These are phyloP conservation scores for Sphaeridia pumilis DNA, from an alignment of 2,888 invertebrate genomes.

Conservation along the genomic window DNA sequence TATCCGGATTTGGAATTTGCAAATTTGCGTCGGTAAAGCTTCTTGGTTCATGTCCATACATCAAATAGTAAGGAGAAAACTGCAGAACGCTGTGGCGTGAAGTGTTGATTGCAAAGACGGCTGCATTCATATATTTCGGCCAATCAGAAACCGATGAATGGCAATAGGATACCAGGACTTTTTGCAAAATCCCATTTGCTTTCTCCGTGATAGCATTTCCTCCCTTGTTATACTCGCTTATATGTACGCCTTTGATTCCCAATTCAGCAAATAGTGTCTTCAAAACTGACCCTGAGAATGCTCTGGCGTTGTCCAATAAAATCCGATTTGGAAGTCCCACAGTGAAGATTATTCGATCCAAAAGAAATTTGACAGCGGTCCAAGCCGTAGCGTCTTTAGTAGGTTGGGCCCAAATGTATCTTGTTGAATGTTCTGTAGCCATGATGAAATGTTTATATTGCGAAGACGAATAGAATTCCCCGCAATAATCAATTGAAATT, in stretches of 20 bases:
- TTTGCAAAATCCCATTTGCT: background rate
- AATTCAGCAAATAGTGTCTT: background rate
- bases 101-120: background rate
- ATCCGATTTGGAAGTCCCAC: background rate
- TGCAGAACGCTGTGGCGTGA: background rate
- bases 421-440: background rate
- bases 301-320: background rate
- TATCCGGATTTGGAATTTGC: background rate
- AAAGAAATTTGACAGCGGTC: background rate
- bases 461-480: background rate
- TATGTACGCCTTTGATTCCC: background rate
- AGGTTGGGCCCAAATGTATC: background rate
- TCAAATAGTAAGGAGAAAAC: background rate
- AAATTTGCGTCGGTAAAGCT: background rate
- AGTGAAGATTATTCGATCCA: background rate
- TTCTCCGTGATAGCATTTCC: background rate
- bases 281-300: background rate
- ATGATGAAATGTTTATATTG: background rate
- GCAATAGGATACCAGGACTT: background rate
- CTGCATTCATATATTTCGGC: background rate
- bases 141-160: background rate
- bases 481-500: background rate
- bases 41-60: background rate
- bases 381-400: background rate
- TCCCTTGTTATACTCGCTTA: background rate